phyloP scores from a whole-genome alignment of 2,888 invertebrate genomes.

The Dendrolimus pini region DNA sequence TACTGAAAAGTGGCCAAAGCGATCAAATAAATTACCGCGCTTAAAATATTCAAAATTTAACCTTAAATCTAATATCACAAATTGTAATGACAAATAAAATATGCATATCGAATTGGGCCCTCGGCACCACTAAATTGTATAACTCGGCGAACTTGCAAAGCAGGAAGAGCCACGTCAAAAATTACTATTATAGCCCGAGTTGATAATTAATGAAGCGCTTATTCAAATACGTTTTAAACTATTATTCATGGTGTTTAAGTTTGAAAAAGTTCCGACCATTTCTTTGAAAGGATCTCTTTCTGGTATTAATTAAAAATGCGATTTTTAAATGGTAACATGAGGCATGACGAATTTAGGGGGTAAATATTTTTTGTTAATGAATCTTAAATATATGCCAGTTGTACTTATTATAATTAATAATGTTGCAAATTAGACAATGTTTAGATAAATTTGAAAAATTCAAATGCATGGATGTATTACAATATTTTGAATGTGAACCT shows the following conservation, averaged over 20 bases:
- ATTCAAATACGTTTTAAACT: conserved; percentile 76
- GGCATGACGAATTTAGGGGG: conserved; percentile 40
- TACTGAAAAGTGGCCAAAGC: no score
- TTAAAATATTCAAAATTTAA: no score
- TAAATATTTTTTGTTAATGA: conserved; percentile 46
- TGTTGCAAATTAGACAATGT: conserved; percentile 11
- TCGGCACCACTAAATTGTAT: neutral
- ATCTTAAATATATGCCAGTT: conserved; percentile 1
- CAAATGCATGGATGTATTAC: neutral
- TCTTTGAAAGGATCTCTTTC: conserved; percentile 60
- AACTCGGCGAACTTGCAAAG: conserved; percentile 21
- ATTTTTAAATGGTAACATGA: conserved; percentile 44
- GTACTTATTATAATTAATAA: conserved; percentile 18
- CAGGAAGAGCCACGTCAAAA: conserved; percentile 75
- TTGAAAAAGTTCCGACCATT: conserved; percentile 67
- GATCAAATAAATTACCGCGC: no score
- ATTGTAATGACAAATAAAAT: no score
- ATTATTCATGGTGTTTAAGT: conserved; percentile 75
- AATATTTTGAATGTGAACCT: neutral
- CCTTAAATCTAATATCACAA: no score
- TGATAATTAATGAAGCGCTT: conserved; percentile 74
- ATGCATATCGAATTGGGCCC: neutral
- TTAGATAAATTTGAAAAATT: neutral
- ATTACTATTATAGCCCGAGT: conserved; percentile 67
- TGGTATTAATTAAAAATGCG: conserved; percentile 67